phyloP scores from a whole-genome alignment of 1,140 invertebrate genomes.

The Calephelis virginiensis region DNA sequence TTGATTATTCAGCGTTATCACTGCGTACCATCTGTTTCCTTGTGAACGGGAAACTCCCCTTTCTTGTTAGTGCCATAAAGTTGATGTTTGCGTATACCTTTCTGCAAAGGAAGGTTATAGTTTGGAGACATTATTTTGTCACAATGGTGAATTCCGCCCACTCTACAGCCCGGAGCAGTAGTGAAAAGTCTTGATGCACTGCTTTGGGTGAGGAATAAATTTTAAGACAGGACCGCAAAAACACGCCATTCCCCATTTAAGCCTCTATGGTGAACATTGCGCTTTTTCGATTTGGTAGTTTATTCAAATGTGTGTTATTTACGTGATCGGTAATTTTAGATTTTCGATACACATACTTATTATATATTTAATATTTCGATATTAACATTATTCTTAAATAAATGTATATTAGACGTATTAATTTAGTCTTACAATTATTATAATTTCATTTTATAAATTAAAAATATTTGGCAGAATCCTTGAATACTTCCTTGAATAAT shows the following conservation, averaged over 20 bases:
- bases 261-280: not conserved
- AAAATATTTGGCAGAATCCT: too few species aligned
- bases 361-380: too few species aligned
- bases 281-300: too few species aligned
- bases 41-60: conserved; percentile 38
- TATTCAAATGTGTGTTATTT: too few species aligned
- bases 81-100: conserved; percentile 39
- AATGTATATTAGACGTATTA: too few species aligned
- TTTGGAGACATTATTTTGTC: conserved; percentile 74
- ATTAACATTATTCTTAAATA: too few species aligned
- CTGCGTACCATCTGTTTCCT: conserved; percentile 59
- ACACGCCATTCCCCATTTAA: not conserved
- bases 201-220: conserved; percentile 75
- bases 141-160: conserved; percentile 74
- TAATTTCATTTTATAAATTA: too few species aligned
- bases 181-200: conserved; percentile 68
- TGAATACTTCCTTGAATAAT: too few species aligned
- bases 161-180: conserved; percentile 50
- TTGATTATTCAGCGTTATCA: conserved; percentile 77
- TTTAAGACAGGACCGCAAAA: conserved; percentile 40
- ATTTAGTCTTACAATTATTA: too few species aligned
- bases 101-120: conserved; percentile 52
- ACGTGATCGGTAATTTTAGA: too few species aligned
- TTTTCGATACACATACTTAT: too few species aligned
- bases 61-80: conserved; percentile 42